Evolutionary conservation across 2,797 vertebrate genomes (phyloP).

Genomic region (Ciconia nigra): DNA sequence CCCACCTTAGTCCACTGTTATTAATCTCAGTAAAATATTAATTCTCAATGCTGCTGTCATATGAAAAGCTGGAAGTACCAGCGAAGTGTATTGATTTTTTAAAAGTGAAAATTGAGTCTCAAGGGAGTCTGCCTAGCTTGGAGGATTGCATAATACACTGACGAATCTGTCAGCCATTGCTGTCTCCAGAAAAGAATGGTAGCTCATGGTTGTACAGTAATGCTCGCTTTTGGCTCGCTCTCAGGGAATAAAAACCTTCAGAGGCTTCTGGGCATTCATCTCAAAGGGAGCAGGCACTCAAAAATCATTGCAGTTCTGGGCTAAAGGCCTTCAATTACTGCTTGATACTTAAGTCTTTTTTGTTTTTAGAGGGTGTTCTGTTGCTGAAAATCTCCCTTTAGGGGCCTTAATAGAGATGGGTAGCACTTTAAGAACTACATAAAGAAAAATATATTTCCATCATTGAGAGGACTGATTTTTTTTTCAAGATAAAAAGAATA

Average conservation of each 20-base stretch:
- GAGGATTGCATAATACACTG: neutral
- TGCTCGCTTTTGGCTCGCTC: neutral
- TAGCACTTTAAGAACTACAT: neutral
- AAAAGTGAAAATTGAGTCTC: neutral
- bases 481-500: neutral
- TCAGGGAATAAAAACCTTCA: neutral
- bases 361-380: neutral
- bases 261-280: neutral
- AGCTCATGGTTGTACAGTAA: neutral
- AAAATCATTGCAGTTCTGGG: neutral
- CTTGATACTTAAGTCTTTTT: neutral
- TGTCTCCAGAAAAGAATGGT: neutral
- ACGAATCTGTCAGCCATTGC: neutral
- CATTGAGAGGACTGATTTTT: neutral
- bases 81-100: neutral
- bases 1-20: neutral
- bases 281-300: neutral
- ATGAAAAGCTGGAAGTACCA: neutral
- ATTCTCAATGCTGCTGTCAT: neutral
- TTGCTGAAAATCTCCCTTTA: neutral
- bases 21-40: neutral
- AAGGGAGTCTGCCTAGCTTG: neutral
- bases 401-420: neutral
- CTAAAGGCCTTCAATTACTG: neutral
- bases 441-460: neutral